Evolutionary conservation across 2,113 vertebrate genomes (phyloP), one percentile per base, ranked within the genome.

Genomic region (Cochlearius cochlearius): DNA sequence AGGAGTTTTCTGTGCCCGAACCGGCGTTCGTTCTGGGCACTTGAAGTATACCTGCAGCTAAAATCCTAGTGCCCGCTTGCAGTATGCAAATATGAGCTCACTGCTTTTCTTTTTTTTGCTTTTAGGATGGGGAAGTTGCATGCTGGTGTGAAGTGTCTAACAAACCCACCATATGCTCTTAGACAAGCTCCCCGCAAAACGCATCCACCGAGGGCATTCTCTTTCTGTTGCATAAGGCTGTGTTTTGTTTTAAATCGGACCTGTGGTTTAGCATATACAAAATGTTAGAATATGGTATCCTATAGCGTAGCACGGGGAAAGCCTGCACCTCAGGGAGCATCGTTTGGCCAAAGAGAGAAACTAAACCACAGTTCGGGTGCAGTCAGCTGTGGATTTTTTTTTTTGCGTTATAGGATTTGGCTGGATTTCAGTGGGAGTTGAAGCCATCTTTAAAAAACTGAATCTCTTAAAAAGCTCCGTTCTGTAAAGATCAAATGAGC

Each of bases 371-470:
- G 43, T 72, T 64, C 82, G 75, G n/a, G 62, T 72, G 34, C 66
- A 72, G 15, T 78, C 81, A 90, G 63, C 39, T 62, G 12, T 29
- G 49, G 76, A 47, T 55, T 71, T 88, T 78, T 88, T 77, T 87
- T 62, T 50, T 39, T 81, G 76, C 7, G 0, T 58, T 84, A 12
- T 1, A 59, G 76, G 25, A 81, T 64, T 94, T 94, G 83, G 91
- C 88, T 87, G 76, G 62, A 39, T 95, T 96, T 97, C 86, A 87
- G 76, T 78, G 73, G 39, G 25, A 78, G 27, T 41, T 81, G 92
- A 76, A 92, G 66, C 64, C 36, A 78, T 92, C 60, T 90, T 93
- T 91, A 63, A 89, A 85, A 86, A 67, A 26, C 7, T 3, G 69
- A 52, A 50, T 85, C 32, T 69, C 71, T 85, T 81, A 23, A 89